Conservation (phyloP, 2,888 invertebrate species). For the Cacoxenus indagator region DNA sequence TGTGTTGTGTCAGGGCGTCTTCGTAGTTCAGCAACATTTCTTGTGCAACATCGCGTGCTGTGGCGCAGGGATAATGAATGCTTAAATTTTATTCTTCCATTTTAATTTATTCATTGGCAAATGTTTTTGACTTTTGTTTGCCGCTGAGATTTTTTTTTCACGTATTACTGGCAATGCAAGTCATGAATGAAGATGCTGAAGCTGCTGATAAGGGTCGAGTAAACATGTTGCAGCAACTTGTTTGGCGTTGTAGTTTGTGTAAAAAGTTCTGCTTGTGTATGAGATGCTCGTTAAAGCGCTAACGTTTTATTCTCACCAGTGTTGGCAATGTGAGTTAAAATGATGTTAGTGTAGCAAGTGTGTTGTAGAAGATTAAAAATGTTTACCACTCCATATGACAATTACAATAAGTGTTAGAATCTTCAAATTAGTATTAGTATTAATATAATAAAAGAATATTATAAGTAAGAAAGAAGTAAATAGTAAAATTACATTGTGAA, state of each 20-base stretch:
- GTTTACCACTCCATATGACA: too few species aligned
- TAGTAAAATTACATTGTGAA: too few species aligned
- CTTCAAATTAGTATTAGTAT: too few species aligned
- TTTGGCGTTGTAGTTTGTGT: background rate
- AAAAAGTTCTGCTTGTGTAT: background rate
- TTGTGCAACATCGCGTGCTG: constrained; percentile 56
- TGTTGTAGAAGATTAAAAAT: too few species aligned
- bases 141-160: background rate
- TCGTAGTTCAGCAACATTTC: constrained; percentile 24
- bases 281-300: background rate
- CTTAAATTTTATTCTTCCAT: constrained; percentile 13
- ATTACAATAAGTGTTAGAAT: too few species aligned
- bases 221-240: constrained; percentile 40
- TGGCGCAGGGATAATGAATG: constrained; percentile 30
- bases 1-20: background rate
- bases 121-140: background rate
- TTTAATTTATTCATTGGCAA: constrained; percentile 26
- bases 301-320: too few species aligned
- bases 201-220: constrained; percentile 25
- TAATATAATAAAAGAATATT: too few species aligned
- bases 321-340: too few species aligned
- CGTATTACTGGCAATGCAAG: background rate
- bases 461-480: too few species aligned
- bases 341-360: too few species aligned
- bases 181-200: constrained; percentile 23